A percentile compares a stretch with the other conserved stretches of the same genome.
phyloP scores from a whole-genome alignment of 2,113 vertebrate species.

The Mesoclemmys tuberculata region DNA sequence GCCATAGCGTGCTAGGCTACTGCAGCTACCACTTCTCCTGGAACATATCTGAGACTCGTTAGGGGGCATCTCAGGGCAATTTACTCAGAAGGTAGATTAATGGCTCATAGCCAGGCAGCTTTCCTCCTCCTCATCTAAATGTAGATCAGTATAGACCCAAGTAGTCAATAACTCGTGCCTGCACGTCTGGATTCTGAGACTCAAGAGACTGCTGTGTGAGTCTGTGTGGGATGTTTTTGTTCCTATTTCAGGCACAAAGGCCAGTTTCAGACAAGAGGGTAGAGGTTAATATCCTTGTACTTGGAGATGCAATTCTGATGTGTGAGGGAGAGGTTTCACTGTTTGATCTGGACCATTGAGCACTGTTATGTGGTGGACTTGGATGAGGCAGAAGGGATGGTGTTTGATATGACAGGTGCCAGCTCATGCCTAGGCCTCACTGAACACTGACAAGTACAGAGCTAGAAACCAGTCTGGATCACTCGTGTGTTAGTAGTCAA shows the following conservation, averaged over 20 bases:
- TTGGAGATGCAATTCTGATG: background rate
- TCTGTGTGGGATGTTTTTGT: background rate
- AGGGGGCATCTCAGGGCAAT: background rate
- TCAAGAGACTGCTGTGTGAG: fast-evolving
- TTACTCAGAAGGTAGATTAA: background rate
- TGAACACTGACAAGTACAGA: background rate
- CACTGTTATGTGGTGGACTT: background rate
- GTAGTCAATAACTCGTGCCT: background rate
- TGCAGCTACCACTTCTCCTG: background rate
- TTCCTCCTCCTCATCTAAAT: background rate
- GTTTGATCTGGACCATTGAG: background rate
- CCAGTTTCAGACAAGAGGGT: background rate
- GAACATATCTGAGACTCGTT: background rate
- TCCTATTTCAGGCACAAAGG: background rate
- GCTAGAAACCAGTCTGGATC: background rate
- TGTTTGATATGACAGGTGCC: background rate
- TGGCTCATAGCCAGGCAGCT: fast-evolving
- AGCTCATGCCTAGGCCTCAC: background rate
- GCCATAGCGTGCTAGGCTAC: background rate
- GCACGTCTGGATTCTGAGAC: background rate
- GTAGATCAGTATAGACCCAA: background rate
- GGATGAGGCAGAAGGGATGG: background rate
- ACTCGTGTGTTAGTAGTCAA: background rate
- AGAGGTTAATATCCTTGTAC: background rate
- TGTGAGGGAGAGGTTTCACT: background rate